Evolutionary conservation across 2,113 vertebrate species (phyloP).

Genomic region (Furnarius figulus): DNA sequence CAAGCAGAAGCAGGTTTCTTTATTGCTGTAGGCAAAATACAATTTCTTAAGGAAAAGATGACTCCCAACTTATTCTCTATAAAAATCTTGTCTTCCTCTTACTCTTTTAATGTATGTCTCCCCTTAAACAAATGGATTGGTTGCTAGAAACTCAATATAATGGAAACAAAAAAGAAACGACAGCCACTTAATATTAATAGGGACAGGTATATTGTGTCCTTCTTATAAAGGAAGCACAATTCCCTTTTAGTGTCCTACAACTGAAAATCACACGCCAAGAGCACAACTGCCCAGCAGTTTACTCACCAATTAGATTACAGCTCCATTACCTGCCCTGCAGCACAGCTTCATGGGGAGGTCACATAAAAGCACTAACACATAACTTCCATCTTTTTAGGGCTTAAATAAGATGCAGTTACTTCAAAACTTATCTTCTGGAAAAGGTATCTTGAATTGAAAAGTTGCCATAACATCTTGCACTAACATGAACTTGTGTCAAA

Average conservation of each 20-base stretch:
- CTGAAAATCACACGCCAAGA: background rate
- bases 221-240: background rate
- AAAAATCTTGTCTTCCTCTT: background rate
- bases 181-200: background rate
- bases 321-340: background rate
- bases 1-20: background rate
- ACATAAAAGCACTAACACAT: background rate
- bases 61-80: background rate
- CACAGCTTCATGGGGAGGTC: background rate
- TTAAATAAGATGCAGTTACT: background rate
- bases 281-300: background rate
- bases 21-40: background rate
- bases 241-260: background rate
- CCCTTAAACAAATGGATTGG: background rate
- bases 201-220: background rate
- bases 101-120: background rate
- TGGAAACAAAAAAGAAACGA: background rate
- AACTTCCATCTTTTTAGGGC: background rate
- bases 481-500: background rate
- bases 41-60: background rate
- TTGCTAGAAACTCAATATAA: background rate
- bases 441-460: background rate
- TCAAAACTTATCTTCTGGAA: background rate
- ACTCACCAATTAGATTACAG: background rate
- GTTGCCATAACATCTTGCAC: background rate